Evolutionary conservation across 2,797 vertebrate genomes (phyloP), one percentile per base, ranked within the genome.

Genomic region (Megaceryle alcyon): DNA sequence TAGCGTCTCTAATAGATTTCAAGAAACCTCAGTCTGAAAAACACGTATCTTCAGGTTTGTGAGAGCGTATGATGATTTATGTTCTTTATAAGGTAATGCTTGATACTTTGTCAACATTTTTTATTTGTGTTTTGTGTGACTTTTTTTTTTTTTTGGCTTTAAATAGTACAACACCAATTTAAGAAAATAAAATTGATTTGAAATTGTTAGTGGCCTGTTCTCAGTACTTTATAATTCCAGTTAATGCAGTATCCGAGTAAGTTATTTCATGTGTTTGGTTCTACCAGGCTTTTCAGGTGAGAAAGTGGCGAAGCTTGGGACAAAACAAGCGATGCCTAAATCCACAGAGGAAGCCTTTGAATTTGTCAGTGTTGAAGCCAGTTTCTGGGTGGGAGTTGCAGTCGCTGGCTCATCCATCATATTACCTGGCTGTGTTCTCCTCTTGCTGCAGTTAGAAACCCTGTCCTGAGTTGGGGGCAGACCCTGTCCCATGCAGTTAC

Each of bases 171-270:
- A 72, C 83, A 95, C 91, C 63, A 15, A 91, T 90, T 97, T 95
- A 98, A 97, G 94, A 94, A 97, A 98, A 98, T 98, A 98, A 98
- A 97, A 97, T 64, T 15, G 88, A 96, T 98, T 97, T 97, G 97
- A 96, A 97, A 97, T 97, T 97, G 95, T 97, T 97, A 87, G 46
- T 16, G 22, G 39, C 26, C 19, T 54, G 39, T 35, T 48, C 35
- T 61, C 44, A 15, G 44, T 64, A 2, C 48, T 75, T 69, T 10
- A 0, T 43, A 1, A 39, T 33, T 48, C 29, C 21, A 7, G 51
- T 49, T 68, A 14, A 25, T 3, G 23, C 22, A 5, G 37, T 5
- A 8, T 49, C 77, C 0, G 7, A 56, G 43, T 1, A 0, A 39
- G 7, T 28, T 5, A 3, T 37, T 88, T 17, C 7, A 12, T n/a